Conservation (phyloP, 2,888 invertebrate species). For the Nemotelus pantherinus region DNA sequence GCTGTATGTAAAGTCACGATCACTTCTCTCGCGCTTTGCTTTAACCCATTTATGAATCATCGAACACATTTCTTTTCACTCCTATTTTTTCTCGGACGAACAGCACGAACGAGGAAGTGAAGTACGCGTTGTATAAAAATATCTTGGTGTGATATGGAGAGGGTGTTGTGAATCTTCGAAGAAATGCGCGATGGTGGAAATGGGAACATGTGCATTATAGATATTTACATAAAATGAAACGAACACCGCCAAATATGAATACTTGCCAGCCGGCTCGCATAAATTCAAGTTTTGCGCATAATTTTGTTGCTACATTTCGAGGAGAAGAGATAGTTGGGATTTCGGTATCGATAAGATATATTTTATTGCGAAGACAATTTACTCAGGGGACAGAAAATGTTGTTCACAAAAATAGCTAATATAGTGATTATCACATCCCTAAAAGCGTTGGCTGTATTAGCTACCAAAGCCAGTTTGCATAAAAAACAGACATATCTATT, state of each 20-base stretch:
- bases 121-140: slow-evolving; percentile 15
- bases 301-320: not conserved
- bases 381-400: too few species aligned
- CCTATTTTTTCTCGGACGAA: not conserved
- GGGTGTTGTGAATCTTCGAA: not conserved
- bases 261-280: not conserved
- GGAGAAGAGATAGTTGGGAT: too few species aligned
- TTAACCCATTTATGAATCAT: slow-evolving; percentile 37
- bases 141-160: slow-evolving; percentile 27
- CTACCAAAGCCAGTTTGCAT: too few species aligned
- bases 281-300: slow-evolving; percentile 1
- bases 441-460: too few species aligned
- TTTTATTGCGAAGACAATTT: too few species aligned
- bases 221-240: slow-evolving; percentile 29
- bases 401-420: too few species aligned
- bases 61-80: not conserved
- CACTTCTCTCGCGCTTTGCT: not conserved
- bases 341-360: too few species aligned
- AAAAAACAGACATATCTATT: too few species aligned
- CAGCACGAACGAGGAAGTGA: slow-evolving; percentile 25
- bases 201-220: slow-evolving; percentile 34
- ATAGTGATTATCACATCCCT: too few species aligned
- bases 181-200: slow-evolving; percentile 10
- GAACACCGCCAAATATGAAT: slow-evolving; percentile 36
- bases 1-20: not conserved